These are phyloP conservation scores for Pantherophis vulpinus DNA, from an alignment of 2,797 vertebrate species.

Conservation along the genomic window DNA sequence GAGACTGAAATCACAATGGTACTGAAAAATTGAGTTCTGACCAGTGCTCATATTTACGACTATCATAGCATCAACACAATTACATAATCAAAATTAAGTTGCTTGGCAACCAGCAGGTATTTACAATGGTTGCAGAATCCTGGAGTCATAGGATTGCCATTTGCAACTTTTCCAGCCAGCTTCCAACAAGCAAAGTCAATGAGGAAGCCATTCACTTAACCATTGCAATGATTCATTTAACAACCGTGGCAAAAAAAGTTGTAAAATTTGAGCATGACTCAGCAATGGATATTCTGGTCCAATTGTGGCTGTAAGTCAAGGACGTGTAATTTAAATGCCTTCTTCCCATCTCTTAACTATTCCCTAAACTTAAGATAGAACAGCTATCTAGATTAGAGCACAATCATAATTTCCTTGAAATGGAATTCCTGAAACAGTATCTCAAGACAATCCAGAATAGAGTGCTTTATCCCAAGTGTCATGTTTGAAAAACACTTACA, in stretches of 20 bases:
- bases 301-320: not conserved
- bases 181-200: not conserved
- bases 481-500: constrained; percentile 75
- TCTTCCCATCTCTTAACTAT: not conserved
- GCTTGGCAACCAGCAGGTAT: not conserved
- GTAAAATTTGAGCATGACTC: not conserved
- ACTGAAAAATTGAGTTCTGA: not conserved
- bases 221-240: not conserved
- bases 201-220: not conserved
- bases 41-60: not conserved
- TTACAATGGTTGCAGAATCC: not conserved
- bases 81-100: not conserved
- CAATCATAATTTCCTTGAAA: not conserved
- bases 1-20: not conserved
- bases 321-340: not conserved
- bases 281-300: not conserved
- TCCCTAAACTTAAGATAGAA: not conserved
- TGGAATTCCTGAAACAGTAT: not conserved
- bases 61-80: not conserved
- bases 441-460: not conserved
- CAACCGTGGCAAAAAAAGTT: not conserved
- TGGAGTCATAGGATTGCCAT: not conserved
- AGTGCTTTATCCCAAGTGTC: not conserved
- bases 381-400: not conserved
- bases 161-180: not conserved